Evolutionary conservation across 2,797 vertebrate genomes (phyloP).

Genomic region (Brotula barbata): DNA sequence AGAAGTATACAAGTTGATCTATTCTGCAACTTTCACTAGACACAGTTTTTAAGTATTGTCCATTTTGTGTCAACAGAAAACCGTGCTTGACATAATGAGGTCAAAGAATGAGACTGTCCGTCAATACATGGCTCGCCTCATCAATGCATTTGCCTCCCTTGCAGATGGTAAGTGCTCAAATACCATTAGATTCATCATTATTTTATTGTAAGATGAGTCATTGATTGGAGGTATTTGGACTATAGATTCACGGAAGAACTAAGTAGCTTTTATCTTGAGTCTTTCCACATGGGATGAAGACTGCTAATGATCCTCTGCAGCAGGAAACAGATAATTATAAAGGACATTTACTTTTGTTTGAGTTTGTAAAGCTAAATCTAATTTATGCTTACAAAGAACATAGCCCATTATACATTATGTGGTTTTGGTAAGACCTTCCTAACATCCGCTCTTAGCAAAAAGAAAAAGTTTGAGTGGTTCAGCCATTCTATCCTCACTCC

Average conservation of each 20-base stretch:
- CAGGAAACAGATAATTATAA: constrained; percentile 3
- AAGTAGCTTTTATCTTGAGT: constrained; percentile 12
- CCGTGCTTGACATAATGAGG: constrained; percentile 82
- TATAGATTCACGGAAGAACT: constrained; percentile 11
- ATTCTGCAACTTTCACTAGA: no score
- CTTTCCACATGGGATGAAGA: constrained; percentile 9
- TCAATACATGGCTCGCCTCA: constrained; percentile 88
- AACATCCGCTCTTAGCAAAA: no score
- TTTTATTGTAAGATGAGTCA: constrained; percentile 27
- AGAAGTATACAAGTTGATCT: no score
- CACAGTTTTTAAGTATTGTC: not conserved
- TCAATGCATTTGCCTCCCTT: constrained; percentile 92
- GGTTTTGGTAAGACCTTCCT: not conserved
- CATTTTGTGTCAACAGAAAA: constrained; percentile 74
- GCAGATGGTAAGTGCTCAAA: constrained; percentile 83
- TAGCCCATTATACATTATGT: not conserved
- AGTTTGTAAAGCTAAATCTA: not conserved
- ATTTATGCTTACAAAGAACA: constrained; percentile 5
- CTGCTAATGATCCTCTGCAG: constrained; percentile 18
- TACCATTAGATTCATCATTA: constrained; percentile 14
- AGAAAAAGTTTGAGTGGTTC: no score
- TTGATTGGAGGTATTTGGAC: constrained; percentile 23
- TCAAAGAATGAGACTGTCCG: constrained; percentile 86
- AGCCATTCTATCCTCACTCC: no score
- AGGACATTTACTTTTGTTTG: constrained; percentile 7